Evolutionary conservation across 2,888 invertebrate genomes (phyloP).

Genomic region (Polymixis flavicincta): DNA sequence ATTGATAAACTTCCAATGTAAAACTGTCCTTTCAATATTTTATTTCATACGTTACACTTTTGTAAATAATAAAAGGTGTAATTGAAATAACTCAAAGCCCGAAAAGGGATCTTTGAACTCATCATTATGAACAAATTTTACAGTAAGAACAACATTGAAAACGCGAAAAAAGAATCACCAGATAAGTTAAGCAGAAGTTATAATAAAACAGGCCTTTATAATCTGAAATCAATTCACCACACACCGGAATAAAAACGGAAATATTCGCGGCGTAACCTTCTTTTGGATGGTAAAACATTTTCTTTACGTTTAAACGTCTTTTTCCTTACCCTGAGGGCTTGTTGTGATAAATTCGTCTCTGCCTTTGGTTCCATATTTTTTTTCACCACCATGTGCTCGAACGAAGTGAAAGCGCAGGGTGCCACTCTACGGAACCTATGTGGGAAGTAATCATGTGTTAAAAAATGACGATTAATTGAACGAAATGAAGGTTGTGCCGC

Average conservation of each 20-base stretch:
- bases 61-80: not conserved
- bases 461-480: not conserved
- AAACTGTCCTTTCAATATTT: not conserved
- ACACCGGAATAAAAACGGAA: not conserved
- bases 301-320: not conserved
- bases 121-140: not conserved
- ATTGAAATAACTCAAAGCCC: not conserved
- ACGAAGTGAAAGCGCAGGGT: slow-evolving; percentile 83
- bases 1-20: not conserved
- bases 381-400: slow-evolving; percentile 65
- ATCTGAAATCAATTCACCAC: slow-evolving; percentile 13
- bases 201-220: not conserved
- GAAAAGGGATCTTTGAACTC: not conserved
- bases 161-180: not conserved
- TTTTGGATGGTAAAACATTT: not conserved
- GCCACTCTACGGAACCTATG: slow-evolving; percentile 76
- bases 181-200: not conserved
- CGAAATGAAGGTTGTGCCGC: too few relatives aligned
- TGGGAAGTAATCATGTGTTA: not conserved
- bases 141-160: not conserved
- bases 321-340: slow-evolving; percentile 78
- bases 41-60: not conserved
- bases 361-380: slow-evolving; percentile 66
- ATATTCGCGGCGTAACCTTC: not conserved
- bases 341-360: slow-evolving; percentile 76